Evolutionary conservation across 1,140 invertebrate genomes (phyloP).

Genomic region (Sipha flava): DNA sequence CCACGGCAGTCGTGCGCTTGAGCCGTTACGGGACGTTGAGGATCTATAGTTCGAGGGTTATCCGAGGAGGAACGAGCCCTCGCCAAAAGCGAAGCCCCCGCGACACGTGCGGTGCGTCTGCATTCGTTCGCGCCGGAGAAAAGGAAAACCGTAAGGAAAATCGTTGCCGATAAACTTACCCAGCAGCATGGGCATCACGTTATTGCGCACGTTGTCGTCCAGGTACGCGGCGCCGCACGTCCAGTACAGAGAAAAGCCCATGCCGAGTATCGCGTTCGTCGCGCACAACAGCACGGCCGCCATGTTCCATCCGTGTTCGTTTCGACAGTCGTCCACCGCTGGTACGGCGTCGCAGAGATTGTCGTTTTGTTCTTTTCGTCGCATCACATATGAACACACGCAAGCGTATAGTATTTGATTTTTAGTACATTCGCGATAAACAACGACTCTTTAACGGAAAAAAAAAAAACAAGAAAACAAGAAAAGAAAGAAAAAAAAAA

Average conservation of each 20-base stretch:
- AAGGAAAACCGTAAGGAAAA: neutral
- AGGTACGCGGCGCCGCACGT: constrained; percentile 41
- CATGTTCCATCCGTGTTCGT: neutral
- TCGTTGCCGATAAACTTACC: constrained; percentile 36
- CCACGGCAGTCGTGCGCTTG: too few relatives aligned
- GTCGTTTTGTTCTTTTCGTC: neutral
- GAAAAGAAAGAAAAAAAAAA: too few relatives aligned
- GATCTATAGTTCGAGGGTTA: too few relatives aligned
- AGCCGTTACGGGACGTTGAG: too few relatives aligned
- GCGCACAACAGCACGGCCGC: constrained; percentile 33
- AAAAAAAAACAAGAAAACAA: too few relatives aligned
- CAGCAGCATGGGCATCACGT: constrained; percentile 37
- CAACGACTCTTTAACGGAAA: too few relatives aligned
- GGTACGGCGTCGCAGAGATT: neutral
- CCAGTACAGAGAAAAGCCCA: constrained; percentile 39
- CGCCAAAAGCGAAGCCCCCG: too few relatives aligned
- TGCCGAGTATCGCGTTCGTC: constrained; percentile 36
- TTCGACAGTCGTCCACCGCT: neutral
- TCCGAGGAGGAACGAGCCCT: too few relatives aligned
- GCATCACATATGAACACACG: neutral
- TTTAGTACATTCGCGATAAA: too few relatives aligned
- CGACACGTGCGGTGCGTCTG: too few relatives aligned
- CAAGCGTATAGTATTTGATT: too few relatives aligned
- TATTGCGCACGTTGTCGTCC: constrained; percentile 41
- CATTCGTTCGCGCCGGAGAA: too few relatives aligned